A percentile compares a stretch with the other conserved stretches of the same genome.
phyloP scores from a whole-genome alignment of 2,797 vertebrate genomes.

The Galagoides demidoff region DNA sequence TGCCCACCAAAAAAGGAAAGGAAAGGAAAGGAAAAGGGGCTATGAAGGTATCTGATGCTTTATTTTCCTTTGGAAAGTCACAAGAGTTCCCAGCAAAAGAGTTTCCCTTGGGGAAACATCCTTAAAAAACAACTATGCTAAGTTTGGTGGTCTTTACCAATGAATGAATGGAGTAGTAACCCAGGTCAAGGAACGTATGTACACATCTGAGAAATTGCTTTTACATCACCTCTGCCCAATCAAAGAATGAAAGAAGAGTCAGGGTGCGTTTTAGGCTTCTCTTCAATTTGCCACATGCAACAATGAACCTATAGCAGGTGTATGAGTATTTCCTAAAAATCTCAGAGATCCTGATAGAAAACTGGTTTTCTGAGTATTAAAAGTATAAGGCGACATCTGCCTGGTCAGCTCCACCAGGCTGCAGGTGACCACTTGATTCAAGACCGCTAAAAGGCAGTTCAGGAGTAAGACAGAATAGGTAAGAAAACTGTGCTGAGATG shows the following conservation, averaged over 20 bases:
- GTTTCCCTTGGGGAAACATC: not conserved
- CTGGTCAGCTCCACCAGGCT: not conserved
- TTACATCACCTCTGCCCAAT: not conserved
- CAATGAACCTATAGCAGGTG: not conserved
- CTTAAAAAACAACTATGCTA: not conserved
- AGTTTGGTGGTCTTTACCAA: not conserved
- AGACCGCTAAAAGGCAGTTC: not conserved
- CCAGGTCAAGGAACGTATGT: not conserved
- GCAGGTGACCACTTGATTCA: not conserved
- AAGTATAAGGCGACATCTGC: not conserved
- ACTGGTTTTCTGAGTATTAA: not conserved
- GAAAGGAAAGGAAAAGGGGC: too few relatives aligned
- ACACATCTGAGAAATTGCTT: not conserved
- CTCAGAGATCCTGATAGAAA: not conserved
- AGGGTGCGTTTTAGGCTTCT: not conserved
- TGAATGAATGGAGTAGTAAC: not conserved
- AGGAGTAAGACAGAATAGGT: not conserved
- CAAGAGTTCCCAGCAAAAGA: not conserved
- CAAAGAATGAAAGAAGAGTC: not conserved
- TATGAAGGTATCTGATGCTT: not conserved
- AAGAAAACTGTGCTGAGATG: not conserved
- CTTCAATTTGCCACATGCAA: not conserved
- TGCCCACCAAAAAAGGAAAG: too few relatives aligned
- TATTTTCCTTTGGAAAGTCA: not conserved
- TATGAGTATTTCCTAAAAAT: not conserved